Evolutionary conservation across 2,888 invertebrate genomes (phyloP).

Genomic region (Tetramorium bicarinatum): DNA sequence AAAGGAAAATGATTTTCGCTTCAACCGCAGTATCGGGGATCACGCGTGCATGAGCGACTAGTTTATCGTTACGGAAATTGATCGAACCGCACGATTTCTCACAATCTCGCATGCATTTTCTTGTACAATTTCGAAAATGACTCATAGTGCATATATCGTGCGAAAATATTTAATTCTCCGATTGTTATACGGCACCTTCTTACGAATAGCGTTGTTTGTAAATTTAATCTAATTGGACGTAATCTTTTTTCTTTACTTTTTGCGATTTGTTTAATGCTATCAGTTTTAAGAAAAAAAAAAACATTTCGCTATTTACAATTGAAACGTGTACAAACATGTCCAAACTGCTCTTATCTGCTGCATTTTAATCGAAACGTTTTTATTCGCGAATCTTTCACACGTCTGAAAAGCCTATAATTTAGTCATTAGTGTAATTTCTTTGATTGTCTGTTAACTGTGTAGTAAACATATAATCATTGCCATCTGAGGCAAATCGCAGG

Average conservation of each 20-base stretch:
- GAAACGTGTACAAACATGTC: not conserved
- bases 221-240: not conserved
- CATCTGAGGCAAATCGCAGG: not conserved
- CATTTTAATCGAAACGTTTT: not conserved
- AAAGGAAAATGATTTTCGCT: constrained; percentile 68
- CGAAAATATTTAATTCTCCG: not conserved
- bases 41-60: constrained; percentile 30
- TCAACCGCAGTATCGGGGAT: constrained; percentile 17
- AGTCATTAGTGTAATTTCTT: not conserved
- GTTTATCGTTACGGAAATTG: constrained; percentile 62
- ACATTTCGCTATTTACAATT: not conserved
- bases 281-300: not conserved
- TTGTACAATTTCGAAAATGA: not conserved
- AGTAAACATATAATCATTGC: not conserved
- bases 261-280: not conserved
- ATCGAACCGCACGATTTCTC: constrained; percentile 59
- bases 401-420: not conserved
- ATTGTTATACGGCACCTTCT: not conserved
- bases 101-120: constrained; percentile 7
- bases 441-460: not conserved
- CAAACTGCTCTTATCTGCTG: not conserved
- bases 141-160: not conserved
- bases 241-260: not conserved
- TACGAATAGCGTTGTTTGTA: not conserved
- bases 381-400: not conserved